These are phyloP conservation scores for Barypeithes pellucidus DNA, from an alignment of 2,888 invertebrate genomes.

Conservation along the genomic window DNA sequence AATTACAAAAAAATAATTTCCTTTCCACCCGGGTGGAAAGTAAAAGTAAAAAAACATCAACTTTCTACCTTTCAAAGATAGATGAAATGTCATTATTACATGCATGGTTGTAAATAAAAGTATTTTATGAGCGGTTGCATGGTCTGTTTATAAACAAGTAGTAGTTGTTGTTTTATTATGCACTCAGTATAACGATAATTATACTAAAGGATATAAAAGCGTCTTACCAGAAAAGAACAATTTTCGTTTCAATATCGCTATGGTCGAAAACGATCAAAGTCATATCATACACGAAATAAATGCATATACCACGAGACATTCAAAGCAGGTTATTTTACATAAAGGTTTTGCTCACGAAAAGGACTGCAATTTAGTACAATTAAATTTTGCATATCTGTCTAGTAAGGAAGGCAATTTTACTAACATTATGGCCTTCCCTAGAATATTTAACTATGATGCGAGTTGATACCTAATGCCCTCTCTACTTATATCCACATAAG, in stretches of 20 bases:
- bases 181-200: not conserved
- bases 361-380: constrained; percentile 57
- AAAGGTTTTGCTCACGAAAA: constrained; percentile 57
- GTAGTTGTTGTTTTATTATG: too few relatives aligned
- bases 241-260: constrained; percentile 22
- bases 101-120: too few relatives aligned
- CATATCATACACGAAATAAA: constrained; percentile 27
- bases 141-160: too few relatives aligned
- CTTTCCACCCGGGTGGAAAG: too few relatives aligned
- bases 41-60: too few relatives aligned
- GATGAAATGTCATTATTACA: too few relatives aligned
- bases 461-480: not conserved
- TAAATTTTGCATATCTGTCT: constrained; percentile 59
- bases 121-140: too few relatives aligned
- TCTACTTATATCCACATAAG: constrained; percentile 3
- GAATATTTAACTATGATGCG: constrained; percentile 7
- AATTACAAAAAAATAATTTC: too few relatives aligned
- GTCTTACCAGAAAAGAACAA: not conserved
- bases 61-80: too few relatives aligned
- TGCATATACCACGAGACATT: constrained; percentile 19
- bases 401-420: constrained; percentile 47
- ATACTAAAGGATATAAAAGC: not conserved
- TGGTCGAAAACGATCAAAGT: constrained; percentile 25
- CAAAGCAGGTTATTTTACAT: constrained; percentile 20
- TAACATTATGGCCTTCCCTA: constrained; percentile 15